Conservation (phyloP, 1,140 invertebrate genomes). For the Drosophila teissieri region DNA sequence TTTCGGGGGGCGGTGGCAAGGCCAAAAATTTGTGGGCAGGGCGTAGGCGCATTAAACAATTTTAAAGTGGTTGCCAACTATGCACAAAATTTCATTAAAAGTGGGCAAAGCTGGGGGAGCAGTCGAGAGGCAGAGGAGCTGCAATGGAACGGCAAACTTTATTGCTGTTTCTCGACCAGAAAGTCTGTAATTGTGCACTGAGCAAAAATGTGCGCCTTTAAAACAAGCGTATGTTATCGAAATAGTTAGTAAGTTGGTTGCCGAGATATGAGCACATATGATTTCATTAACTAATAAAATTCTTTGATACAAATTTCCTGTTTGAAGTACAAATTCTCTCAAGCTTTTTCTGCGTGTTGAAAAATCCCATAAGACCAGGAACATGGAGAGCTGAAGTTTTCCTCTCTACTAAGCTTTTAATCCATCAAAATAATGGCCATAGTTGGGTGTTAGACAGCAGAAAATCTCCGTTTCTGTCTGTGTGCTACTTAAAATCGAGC, state of each 20-base stretch:
- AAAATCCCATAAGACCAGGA: not conserved
- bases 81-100: constrained; percentile 58
- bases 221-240: not conserved
- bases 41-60: constrained; percentile 52
- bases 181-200: constrained; percentile 21
- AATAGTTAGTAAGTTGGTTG: too few species aligned
- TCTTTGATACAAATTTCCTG: too few species aligned
- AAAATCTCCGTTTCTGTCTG: not conserved
- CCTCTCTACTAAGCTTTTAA: not conserved
- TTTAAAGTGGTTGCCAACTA: constrained; percentile 58
- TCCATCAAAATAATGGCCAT: not conserved
- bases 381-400: not conserved
- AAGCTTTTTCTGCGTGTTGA: not conserved
- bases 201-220: not conserved
- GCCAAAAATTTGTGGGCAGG: constrained; percentile 8
- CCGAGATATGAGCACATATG: too few species aligned
- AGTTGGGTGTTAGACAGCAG: too few species aligned
- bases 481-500: constrained; percentile 17
- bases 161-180: constrained; percentile 8
- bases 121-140: not conserved
- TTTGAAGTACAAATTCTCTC: not conserved
- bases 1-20: not conserved
- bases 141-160: constrained; percentile 21
- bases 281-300: too few species aligned
- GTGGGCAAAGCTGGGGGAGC: constrained; percentile 5